Evolutionary conservation across 2,888 invertebrate genomes (phyloP), one percentile per base, ranked within the genome.

Genomic region (Coelopa pilipes): DNA sequence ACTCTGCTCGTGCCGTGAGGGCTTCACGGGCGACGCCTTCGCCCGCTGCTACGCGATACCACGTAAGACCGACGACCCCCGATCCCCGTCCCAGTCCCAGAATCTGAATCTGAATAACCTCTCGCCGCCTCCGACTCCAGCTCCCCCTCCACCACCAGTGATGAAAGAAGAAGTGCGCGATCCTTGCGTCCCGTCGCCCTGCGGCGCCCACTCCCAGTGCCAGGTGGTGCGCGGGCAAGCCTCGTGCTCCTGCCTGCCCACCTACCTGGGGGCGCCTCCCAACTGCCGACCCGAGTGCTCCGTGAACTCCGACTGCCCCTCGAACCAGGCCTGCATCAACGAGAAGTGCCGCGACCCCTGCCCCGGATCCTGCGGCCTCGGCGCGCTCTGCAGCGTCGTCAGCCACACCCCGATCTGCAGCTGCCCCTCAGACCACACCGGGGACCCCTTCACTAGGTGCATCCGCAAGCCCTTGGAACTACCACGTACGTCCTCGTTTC

Each of bases 11-110:
- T 94, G 94, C 81, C 84, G 89, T 77, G 86, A 88, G 67, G 91
- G 91, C 13, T 93, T 90, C 80, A 90, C 89, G 12, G 93, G 93
- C 34, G 92, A 94, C 88, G 92, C 93, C 63, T 93, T 93, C 81
- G 89, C 89, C 60, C 89, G 90, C 74, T 93, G 87, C 85, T 86
- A 79, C 62, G 78, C 78, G 0, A 84, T 88, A 82, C 81, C 85
- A 80, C 85, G 82, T 91, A 91, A 88, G 88, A 89, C 15, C 34
- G 34, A 34, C 34, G 4, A 4, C 34, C 34, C 2, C 34, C 34
- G n/a, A n/a, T n/a, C 34, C 7, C 34, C 7, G 34, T 4, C 34
- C 34, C 34, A 34, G n/a, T n/a, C n/a, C 34, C 2, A 34, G 34
- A 34, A n/a, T n/a, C n/a, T n/a, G n/a, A 19, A 10, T n/a, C n/a